A percentile compares a stretch with the other conserved stretches of the same genome.
Evolutionary conservation across 2,797 vertebrate species (phyloP).

Genomic region (Lepus oiostolus): DNA sequence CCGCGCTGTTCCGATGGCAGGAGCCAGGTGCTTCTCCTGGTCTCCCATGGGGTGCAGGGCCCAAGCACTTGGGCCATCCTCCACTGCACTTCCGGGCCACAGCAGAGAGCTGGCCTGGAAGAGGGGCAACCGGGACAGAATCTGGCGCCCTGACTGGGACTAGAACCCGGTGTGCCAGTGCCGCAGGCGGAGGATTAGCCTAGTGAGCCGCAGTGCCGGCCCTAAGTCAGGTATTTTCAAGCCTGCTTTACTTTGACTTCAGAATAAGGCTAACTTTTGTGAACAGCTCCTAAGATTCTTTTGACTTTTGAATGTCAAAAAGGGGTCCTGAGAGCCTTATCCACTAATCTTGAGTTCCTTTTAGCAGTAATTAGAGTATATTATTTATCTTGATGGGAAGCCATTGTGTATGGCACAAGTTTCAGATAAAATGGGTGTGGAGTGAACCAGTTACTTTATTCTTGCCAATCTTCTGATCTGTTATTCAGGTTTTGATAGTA

Average conservation of each 20-base stretch:
- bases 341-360: not conserved
- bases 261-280: not conserved
- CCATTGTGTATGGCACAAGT: not conserved
- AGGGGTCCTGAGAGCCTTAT: not conserved
- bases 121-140: no score
- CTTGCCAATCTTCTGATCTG: not conserved
- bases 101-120: no score
- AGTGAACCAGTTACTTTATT: not conserved
- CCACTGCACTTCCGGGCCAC: no score
- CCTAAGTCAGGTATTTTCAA: slow-evolving; percentile 17
- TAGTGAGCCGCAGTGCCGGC: no score
- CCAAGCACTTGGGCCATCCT: no score
- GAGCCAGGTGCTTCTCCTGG: no score
- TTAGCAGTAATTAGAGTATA: not conserved
- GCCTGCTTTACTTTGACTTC: slow-evolving; percentile 18
- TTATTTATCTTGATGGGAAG: slow-evolving; percentile 8
- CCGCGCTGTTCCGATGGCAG: no score
- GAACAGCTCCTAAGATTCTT: slow-evolving; percentile 18
- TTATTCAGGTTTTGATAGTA: not conserved
- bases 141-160: no score
- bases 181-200: no score
- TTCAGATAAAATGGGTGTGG: slow-evolving; percentile 16
- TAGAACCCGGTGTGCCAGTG: no score
- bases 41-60: no score
- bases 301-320: not conserved